Evolutionary conservation across 2,888 invertebrate species (phyloP).

Genomic region (Isotomurus palustris): DNA sequence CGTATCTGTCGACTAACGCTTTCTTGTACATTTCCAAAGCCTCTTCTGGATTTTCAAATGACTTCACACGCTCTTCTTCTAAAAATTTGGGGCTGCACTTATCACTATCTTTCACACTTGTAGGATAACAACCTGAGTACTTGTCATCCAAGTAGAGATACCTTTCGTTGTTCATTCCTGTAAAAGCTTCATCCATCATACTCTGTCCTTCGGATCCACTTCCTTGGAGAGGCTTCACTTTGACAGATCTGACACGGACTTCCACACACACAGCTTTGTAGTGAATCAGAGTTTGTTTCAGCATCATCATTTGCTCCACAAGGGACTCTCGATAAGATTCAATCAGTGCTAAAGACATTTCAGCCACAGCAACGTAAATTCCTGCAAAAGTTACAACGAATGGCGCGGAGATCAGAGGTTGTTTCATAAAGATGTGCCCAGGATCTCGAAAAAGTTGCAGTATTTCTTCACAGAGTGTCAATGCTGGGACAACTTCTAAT

Average conservation of each 20-base stretch:
- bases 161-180: neutral
- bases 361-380: conserved; percentile 20
- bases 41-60: conserved; percentile 3
- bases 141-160: conserved; percentile 10
- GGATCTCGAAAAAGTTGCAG: conserved; percentile 25
- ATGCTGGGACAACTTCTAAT: conserved; percentile 27
- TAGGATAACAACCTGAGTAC: no score
- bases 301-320: conserved; percentile 11
- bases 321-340: conserved; percentile 23
- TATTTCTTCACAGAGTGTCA: conserved; percentile 32
- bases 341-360: conserved; percentile 16
- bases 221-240: conserved; percentile 5
- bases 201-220: neutral
- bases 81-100: neutral
- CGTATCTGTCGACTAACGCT: conserved; percentile 10
- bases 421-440: conserved; percentile 19
- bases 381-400: conserved; percentile 24
- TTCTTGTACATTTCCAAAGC: conserved; percentile 11
- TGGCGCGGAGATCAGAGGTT: conserved; percentile 18
- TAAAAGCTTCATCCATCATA: conserved; percentile 18
- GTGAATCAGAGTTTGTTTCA: conserved; percentile 3
- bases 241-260: conserved; percentile 2
- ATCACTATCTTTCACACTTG: neutral
- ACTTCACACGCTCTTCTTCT: neutral
- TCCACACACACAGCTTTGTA: conserved; percentile 21